phyloP scores from a whole-genome alignment of 37 sponge, comb jelly and placozoan genomes.

The Hormiphora californensis region DNA sequence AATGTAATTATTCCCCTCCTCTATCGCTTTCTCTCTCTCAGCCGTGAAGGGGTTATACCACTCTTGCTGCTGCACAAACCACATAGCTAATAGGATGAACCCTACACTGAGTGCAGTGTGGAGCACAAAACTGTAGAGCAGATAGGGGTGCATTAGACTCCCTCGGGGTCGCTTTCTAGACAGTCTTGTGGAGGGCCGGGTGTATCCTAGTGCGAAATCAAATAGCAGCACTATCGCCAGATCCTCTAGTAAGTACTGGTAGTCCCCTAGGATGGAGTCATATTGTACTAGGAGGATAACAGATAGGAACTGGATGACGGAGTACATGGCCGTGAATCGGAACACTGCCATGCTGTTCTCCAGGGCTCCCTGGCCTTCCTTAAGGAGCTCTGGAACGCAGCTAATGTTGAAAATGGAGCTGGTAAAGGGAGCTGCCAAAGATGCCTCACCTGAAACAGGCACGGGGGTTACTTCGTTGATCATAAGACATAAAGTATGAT shows the following conservation, averaged over 20 bases:
- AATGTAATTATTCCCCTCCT: constrained; percentile 57
- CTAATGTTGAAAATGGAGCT: constrained; percentile 66
- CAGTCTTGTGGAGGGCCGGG: background rate
- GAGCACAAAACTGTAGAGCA: background rate
- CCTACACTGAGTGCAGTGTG: background rate
- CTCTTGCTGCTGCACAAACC: background rate
- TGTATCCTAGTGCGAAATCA: constrained; percentile 58
- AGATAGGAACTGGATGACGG: constrained; percentile 70
- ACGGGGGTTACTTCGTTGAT: too few species aligned
- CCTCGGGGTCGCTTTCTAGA: background rate
- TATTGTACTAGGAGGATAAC: constrained; percentile 69
- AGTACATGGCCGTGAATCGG: constrained; percentile 90
- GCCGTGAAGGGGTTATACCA: constrained; percentile 50
- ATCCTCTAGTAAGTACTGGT: constrained; percentile 74
- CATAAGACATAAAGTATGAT: too few species aligned
- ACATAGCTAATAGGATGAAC: background rate
- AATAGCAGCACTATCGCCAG: constrained; percentile 64
- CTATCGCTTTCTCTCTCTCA: constrained; percentile 50
- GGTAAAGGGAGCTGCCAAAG: constrained; percentile 85
- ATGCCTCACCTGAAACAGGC: constrained; percentile 67
- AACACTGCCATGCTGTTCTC: constrained; percentile 77
- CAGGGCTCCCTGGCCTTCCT: constrained; percentile 78
- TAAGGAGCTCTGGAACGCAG: constrained; percentile 65
- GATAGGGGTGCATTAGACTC: background rate
- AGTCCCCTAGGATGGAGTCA: constrained; percentile 74